phyloP scores from a whole-genome alignment of 2,113 vertebrate genomes.

The Terrapene triunguis region DNA sequence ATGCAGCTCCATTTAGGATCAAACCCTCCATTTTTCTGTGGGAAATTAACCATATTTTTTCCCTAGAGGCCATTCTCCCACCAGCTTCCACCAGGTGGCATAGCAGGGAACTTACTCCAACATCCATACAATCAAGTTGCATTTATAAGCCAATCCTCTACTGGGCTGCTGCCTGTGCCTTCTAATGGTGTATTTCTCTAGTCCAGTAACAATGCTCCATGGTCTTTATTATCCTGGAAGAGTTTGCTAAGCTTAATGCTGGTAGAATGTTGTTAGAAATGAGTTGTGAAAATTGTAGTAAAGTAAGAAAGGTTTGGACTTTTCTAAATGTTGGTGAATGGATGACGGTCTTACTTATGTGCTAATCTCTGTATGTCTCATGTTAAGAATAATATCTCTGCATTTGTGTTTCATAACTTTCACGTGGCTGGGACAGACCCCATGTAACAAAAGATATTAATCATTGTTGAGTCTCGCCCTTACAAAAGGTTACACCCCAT shows the following conservation, averaged over 20 bases:
- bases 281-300: not conserved
- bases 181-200: not conserved
- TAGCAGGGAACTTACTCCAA: not conserved
- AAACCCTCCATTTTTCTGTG: conserved; percentile 13
- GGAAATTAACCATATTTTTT: conserved; percentile 42
- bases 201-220: not conserved
- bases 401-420: not conserved
- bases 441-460: not conserved
- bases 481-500: not conserved
- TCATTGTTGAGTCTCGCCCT: not conserved
- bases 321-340: not conserved
- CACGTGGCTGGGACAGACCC: not conserved
- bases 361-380: not conserved
- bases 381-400: not conserved
- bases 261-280: not conserved
- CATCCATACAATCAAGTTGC: not conserved
- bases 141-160: not conserved
- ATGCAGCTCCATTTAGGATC: not conserved
- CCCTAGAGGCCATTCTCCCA: not conserved
- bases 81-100: conserved; percentile 23
- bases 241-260: not conserved
- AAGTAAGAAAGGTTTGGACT: not conserved
- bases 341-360: not conserved
- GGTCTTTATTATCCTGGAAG: not conserved
- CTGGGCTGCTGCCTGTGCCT: not conserved